These are phyloP conservation scores for Acanthosepion pharaonis DNA, from an alignment of 2,888 invertebrate species.

Conservation along the genomic window DNA sequence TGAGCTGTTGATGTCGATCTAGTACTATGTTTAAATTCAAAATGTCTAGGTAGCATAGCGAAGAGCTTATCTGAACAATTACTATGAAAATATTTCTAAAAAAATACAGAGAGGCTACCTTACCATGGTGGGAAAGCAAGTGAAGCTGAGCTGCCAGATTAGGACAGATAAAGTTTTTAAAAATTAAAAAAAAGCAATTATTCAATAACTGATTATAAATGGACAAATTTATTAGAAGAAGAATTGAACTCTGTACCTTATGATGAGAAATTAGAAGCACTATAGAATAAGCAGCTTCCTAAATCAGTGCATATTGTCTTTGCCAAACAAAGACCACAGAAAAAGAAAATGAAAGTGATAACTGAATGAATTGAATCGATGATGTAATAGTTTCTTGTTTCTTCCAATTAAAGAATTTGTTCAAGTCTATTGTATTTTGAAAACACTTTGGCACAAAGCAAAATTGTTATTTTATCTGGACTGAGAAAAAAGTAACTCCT, in stretches of 20 bases:
- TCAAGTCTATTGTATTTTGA: conserved; percentile 33
- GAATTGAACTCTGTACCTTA: background rate
- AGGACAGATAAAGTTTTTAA: too few relatives aligned
- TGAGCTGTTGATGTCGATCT: too few relatives aligned
- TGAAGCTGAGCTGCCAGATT: too few relatives aligned
- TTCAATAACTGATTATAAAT: background rate
- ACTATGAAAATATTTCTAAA: too few relatives aligned
- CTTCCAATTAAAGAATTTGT: conserved; percentile 9
- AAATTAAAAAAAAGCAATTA: too few relatives aligned
- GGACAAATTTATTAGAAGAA: background rate
- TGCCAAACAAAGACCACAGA: background rate
- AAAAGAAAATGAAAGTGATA: background rate
- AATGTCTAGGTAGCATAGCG: too few relatives aligned
- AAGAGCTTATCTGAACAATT: too few relatives aligned
- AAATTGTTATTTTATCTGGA: background rate
- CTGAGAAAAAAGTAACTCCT: background rate
- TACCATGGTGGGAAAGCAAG: too few relatives aligned
- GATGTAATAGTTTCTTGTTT: background rate
- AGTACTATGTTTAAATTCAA: too few relatives aligned
- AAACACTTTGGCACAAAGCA: background rate
- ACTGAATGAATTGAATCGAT: background rate
- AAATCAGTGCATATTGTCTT: background rate
- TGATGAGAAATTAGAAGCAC: background rate
- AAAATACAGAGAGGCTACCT: too few relatives aligned
- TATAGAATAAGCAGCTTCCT: background rate